Conservation (phyloP, 1,140 invertebrate species). For the Drosophila paulistorum region DNA sequence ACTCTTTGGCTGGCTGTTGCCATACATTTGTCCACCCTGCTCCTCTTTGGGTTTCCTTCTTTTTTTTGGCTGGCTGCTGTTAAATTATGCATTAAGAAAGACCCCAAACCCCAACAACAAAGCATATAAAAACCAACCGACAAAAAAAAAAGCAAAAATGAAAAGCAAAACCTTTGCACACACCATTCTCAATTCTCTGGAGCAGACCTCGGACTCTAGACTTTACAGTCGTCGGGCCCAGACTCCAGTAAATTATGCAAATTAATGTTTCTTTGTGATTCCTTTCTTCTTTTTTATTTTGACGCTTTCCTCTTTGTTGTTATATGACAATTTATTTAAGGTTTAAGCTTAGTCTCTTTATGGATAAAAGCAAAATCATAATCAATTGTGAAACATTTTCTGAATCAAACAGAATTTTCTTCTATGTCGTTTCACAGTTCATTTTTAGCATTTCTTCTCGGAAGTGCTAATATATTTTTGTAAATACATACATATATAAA, state of each 20-base stretch:
- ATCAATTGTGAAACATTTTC: constrained; percentile 2
- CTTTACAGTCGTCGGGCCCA: constrained; percentile 33
- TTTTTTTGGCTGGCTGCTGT: constrained; percentile 51
- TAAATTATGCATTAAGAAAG: constrained; percentile 78
- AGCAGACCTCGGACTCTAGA: constrained; percentile 19
- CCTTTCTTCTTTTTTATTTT: constrained; percentile 11
- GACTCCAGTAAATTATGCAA: constrained; percentile 72
- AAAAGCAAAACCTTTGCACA: constrained; percentile 22
- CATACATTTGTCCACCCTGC: constrained; percentile 9
- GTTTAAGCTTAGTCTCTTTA: constrained; percentile 15
- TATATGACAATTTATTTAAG: constrained; percentile 21
- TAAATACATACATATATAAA: too few relatives aligned
- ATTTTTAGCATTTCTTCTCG: not conserved
- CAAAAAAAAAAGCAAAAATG: too few relatives aligned
- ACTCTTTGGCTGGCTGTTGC: not conserved
- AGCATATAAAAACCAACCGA: not conserved
- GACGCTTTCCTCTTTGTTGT: constrained; percentile 12
- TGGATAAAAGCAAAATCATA: not conserved
- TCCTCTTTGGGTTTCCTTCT: not conserved
- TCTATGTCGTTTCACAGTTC: not conserved
- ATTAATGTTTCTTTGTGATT: constrained; percentile 78
- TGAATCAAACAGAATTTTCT: too few relatives aligned
- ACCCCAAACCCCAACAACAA: constrained; percentile 40
- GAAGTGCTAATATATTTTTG: not conserved
- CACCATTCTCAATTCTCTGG: constrained; percentile 36